Conservation (phyloP, 2,797 vertebrate species). For the Microctenopoma steveboyesi region DNA sequence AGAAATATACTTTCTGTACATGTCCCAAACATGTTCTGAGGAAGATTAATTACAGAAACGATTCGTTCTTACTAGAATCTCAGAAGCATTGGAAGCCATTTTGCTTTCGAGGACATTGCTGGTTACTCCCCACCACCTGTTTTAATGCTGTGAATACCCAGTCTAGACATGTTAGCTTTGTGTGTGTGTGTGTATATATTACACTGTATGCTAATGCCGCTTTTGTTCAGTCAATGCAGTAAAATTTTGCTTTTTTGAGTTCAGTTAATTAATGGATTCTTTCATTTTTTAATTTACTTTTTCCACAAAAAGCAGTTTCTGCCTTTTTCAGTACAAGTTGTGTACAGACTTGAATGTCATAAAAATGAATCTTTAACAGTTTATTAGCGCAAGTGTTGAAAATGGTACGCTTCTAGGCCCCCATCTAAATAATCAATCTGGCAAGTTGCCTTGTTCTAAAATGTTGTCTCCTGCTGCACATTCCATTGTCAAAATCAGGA, state of each 20-base stretch:
- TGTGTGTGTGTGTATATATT: slow-evolving; percentile 53
- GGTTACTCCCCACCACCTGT: slow-evolving; percentile 64
- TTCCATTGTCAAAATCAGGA: slow-evolving; percentile 70
- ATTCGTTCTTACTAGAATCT: slow-evolving; percentile 37
- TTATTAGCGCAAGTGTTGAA: slow-evolving; percentile 33
- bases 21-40: slow-evolving; percentile 21
- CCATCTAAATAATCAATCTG: slow-evolving; percentile 31
- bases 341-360: slow-evolving; percentile 35
- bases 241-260: slow-evolving; percentile 17
- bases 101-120: slow-evolving; percentile 52
- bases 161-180: slow-evolving; percentile 67
- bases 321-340: slow-evolving; percentile 45
- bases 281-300: slow-evolving; percentile 10
- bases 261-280: slow-evolving; percentile 18
- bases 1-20: slow-evolving; percentile 42
- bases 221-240: slow-evolving; percentile 61
- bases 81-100: slow-evolving; percentile 39
- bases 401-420: slow-evolving; percentile 59
- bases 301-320: slow-evolving; percentile 15
- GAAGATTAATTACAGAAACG: slow-evolving; percentile 14
- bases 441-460: slow-evolving; percentile 33
- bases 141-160: slow-evolving; percentile 85
- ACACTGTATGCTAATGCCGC: slow-evolving; percentile 65
- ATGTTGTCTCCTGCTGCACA: slow-evolving; percentile 61
- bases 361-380: slow-evolving; percentile 32